These are phyloP conservation scores for Thripadectes ignobilis DNA, from an alignment of 2,797 vertebrate species.

Conservation along the genomic window DNA sequence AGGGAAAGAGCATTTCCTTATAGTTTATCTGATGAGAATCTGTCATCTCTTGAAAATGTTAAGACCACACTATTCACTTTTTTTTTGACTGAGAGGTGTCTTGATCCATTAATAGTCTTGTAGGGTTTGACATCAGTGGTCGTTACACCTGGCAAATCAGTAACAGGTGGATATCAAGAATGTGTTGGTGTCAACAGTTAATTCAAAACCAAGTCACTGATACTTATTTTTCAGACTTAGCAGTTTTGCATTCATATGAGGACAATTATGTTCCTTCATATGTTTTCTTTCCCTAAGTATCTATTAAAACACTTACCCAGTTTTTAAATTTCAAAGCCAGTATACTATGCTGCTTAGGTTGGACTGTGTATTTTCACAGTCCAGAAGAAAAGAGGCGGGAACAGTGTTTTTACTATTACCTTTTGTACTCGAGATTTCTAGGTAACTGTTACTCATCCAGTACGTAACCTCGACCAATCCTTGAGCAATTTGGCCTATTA, in stretches of 20 bases:
- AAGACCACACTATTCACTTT: neutral
- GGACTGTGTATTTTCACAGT: too few relatives aligned
- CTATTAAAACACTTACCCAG: neutral
- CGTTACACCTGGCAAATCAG: rapidly evolving
- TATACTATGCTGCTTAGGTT: neutral
- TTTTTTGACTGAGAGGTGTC: neutral
- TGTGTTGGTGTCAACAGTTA: neutral
- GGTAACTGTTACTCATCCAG: neutral
- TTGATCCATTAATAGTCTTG: neutral
- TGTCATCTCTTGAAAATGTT: neutral
- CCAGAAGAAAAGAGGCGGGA: neutral
- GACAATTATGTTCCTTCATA: neutral
- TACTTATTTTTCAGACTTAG: neutral
- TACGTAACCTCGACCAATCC: neutral
- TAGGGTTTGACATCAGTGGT: neutral
- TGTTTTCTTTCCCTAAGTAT: neutral
- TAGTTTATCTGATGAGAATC: neutral
- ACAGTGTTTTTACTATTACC: neutral
- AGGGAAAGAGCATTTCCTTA: neutral
- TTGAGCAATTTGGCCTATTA: neutral
- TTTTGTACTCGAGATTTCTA: neutral
- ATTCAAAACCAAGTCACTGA: neutral
- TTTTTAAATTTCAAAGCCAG: neutral
- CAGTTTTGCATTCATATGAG: neutral
- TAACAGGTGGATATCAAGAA: rapidly evolving